Conservation (phyloP, 2,888 invertebrate species). For the Catocala fraxini region DNA sequence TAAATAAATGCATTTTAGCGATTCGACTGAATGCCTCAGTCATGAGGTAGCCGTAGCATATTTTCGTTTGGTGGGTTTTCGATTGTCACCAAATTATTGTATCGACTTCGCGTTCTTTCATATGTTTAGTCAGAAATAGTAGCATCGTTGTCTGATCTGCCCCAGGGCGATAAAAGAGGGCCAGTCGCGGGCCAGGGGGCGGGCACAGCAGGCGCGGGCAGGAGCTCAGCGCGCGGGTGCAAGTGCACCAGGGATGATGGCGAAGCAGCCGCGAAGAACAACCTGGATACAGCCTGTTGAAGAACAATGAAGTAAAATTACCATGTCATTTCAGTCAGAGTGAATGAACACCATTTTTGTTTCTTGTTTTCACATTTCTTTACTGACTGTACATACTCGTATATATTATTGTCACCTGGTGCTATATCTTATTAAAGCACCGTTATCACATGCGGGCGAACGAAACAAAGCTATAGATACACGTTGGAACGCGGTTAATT, state of each 20-base stretch:
- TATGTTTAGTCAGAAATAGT: constrained; percentile 70
- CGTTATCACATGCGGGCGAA: too few species aligned
- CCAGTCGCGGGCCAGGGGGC: constrained; percentile 79
- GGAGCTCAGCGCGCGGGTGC: constrained; percentile 77
- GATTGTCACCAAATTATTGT: constrained; percentile 16
- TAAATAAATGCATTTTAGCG: constrained; percentile 45
- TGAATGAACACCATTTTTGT: too few species aligned
- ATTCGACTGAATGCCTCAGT: constrained; percentile 30
- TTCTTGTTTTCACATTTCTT: too few species aligned
- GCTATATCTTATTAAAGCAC: too few species aligned
- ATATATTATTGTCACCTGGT: too few species aligned
- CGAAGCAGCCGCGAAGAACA: constrained; percentile 72
- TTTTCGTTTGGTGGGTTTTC: constrained; percentile 40
- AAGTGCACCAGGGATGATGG: constrained; percentile 80
- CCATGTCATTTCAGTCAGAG: too few species aligned
- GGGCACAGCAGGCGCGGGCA: constrained; percentile 75
- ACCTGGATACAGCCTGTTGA: constrained; percentile 76
- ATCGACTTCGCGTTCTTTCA: not conserved
- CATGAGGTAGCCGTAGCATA: constrained; percentile 47
- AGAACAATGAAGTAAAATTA: not conserved
- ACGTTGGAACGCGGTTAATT: too few species aligned
- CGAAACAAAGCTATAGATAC: too few species aligned
- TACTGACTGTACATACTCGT: too few species aligned
- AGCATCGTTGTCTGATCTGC: constrained; percentile 78
- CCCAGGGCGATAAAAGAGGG: constrained; percentile 80